phyloP scores from a whole-genome alignment of 2,797 vertebrate species.

The Mallotus villosus region DNA sequence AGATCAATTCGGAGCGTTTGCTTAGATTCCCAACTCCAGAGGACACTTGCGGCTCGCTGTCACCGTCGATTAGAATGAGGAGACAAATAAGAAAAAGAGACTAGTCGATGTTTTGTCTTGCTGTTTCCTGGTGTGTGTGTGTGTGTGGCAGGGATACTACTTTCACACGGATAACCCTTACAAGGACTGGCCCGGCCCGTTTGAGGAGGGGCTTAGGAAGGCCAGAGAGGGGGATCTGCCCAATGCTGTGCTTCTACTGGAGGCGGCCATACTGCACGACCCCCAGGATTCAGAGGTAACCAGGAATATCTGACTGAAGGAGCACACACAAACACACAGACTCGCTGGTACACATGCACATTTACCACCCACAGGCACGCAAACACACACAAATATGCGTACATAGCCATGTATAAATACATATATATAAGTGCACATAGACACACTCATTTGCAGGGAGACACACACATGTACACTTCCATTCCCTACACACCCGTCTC shows the following conservation, averaged over 20 bases:
- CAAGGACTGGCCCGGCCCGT: slow-evolving; percentile 93
- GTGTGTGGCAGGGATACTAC: slow-evolving; percentile 89
- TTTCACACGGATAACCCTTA: slow-evolving; percentile 99
- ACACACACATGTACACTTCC: slow-evolving; percentile 10
- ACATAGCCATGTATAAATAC: too few species aligned
- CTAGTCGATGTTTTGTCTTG: slow-evolving; percentile 47
- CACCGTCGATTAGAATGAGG: slow-evolving; percentile 22
- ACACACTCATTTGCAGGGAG: not conserved
- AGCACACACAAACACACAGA: not conserved
- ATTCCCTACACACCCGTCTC: not conserved
- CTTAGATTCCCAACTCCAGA: slow-evolving; percentile 39
- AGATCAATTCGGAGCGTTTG: slow-evolving; percentile 58
- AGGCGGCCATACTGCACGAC: slow-evolving; percentile 93
- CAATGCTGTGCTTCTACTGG: slow-evolving; percentile 91
- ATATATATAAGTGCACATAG: not conserved
- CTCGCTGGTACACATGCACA: not conserved
- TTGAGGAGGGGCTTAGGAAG: slow-evolving; percentile 92
- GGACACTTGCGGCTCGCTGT: not conserved
- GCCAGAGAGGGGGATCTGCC: slow-evolving; percentile 92
- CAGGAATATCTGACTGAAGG: not conserved
- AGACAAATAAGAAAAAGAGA: slow-evolving; percentile 40
- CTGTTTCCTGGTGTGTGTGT: not conserved
- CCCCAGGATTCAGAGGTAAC: slow-evolving; percentile 95
- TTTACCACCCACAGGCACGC: not conserved
- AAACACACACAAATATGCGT: too few species aligned